phyloP scores from a whole-genome alignment of 2,797 vertebrate genomes.

The Gallirallus australis region DNA sequence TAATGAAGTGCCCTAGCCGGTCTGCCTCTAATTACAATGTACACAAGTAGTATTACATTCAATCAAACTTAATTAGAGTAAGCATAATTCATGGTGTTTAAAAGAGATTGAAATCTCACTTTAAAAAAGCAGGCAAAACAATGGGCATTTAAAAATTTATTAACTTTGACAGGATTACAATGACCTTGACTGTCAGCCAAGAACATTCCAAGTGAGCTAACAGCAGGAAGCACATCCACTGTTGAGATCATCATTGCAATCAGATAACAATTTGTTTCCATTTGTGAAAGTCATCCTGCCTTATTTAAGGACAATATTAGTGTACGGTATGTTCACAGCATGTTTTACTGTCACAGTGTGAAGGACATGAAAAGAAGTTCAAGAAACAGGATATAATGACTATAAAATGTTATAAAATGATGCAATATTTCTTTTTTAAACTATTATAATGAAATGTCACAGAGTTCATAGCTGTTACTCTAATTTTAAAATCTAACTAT shows the following conservation, averaged over 20 bases:
- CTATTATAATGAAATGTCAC: not conserved
- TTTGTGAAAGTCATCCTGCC: conserved; percentile 24
- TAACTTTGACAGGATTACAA: conserved; percentile 38
- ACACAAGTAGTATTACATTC: not conserved
- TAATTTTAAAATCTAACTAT: not conserved
- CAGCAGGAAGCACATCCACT: conserved; percentile 58
- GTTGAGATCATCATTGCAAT: conserved; percentile 56
- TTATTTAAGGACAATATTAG: not conserved
- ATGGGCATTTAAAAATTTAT: conserved; percentile 15
- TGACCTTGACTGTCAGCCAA: conserved; percentile 56
- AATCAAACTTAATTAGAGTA: not conserved
- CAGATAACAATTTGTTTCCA: conserved; percentile 59
- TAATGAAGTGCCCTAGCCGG: not conserved
- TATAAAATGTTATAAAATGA: not conserved
- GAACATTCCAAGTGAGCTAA: conserved; percentile 69
- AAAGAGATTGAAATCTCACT: not conserved
- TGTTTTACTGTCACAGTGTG: not conserved
- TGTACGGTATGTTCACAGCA: not conserved
- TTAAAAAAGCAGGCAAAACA: conserved; percentile 55
- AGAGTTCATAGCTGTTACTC: not conserved
- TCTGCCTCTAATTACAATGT: not conserved
- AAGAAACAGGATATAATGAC: not conserved
- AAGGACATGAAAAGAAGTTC: not conserved
- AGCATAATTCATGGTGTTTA: conserved; percentile 7
- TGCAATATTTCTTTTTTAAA: not conserved